Conservation (phyloP, 2,888 invertebrate genomes). For the Andrena dorsata region DNA sequence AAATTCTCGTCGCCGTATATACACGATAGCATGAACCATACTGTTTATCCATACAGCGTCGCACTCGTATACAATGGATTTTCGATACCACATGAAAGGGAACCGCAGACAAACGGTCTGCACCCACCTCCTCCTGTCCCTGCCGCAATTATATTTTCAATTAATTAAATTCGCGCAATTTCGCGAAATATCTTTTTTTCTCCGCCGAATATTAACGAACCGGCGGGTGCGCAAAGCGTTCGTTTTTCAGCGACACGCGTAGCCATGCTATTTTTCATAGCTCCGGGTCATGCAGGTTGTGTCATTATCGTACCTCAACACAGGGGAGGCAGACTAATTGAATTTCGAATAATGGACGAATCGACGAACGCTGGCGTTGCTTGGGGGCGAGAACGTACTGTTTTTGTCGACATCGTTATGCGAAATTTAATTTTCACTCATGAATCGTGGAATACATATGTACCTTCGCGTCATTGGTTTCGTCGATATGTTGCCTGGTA, state of each 20-base stretch:
- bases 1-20: background rate
- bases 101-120: conserved; percentile 1
- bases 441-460: conserved; percentile 12
- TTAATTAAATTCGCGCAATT: conserved; percentile 48
- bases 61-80: conserved; percentile 20
- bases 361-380: conserved; percentile 59
- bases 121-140: background rate
- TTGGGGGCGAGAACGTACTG: conserved; percentile 40
- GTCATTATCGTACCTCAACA: conserved; percentile 56
- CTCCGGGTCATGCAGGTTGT: conserved; percentile 46
- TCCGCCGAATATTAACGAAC: conserved; percentile 36
- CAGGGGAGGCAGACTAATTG: conserved; percentile 61
- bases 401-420: conserved; percentile 55
- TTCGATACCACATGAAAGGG: conserved; percentile 25
- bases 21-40: background rate
- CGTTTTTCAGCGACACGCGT: conserved; percentile 42
- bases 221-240: conserved; percentile 24
- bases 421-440: conserved; percentile 72
- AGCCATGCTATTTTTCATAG: conserved; percentile 45
- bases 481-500: conserved; percentile 62
- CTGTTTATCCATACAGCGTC: background rate
- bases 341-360: conserved; percentile 73
- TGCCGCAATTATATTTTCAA: conserved; percentile 37
- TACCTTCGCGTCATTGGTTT: conserved; percentile 21
- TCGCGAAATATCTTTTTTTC: conserved; percentile 19